Evolutionary conservation across 2,888 invertebrate genomes (phyloP), one percentile per base, ranked within the genome.

Genomic region (Platypus cylindrus): DNA sequence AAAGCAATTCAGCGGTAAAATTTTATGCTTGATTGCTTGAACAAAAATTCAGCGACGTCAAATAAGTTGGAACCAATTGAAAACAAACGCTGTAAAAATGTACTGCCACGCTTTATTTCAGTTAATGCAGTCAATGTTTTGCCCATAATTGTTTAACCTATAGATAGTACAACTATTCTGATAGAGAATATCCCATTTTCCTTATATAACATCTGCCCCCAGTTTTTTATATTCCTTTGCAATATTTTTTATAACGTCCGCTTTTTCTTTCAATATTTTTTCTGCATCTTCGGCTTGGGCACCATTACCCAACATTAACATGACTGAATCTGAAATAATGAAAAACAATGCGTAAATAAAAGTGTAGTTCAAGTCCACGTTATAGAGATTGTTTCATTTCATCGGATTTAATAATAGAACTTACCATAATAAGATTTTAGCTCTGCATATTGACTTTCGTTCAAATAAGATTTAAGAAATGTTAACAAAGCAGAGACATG

Each of bases 401-500:
- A 43, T 24, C n/a, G 25, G 37, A 32, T 17, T 5, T 5, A 24
- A 24, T 4, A 24, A 5, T 27, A 20, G n/a, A 44, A 54, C 63
- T 59, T 63, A 90, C 90, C 89, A 66, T 91, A 84, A 60, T 78
- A 86, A 31, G 67, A 64, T 27, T 73, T 69, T 1, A 94, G 65
- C 36, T 71, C 62, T 2, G 67, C 57, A 53, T 71, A 70, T 37
- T 80, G 72, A 4, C 81, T 77, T 15, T 68, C 65, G 40, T 71
- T 71, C 31, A 94, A 59, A 47, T 75, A 73, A 14, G 70, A 65
- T 45, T 78, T 75, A 32, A 95, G 67, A 57, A 74, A 82, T 1
- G 68, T 55, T 28, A 94, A 67, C 45, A 95, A 72, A 12, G 76
- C 67, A 1, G 89, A 78, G 8, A 97, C 89, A 64, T 90, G 90